A percentile compares a stretch with the other conserved stretches of the same genome.
phyloP scores from a whole-genome alignment of 92 coral and sea anemone genomes.

The Isaurus tuberculatus region DNA sequence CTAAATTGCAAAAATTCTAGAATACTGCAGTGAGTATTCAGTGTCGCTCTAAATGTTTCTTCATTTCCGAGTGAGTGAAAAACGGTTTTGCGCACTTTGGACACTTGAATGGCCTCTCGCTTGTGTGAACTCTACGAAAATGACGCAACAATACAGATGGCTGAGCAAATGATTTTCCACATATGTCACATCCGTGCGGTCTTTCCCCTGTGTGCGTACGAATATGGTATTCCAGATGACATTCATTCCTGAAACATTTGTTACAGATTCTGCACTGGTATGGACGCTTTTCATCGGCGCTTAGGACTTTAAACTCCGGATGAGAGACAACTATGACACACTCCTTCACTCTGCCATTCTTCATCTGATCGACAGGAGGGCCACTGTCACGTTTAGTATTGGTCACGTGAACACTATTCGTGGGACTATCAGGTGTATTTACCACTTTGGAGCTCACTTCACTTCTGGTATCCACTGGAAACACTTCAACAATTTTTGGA shows the following conservation, averaged over 20 bases:
- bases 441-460: neutral
- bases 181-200: slow-evolving; percentile 35
- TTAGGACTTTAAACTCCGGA: slow-evolving; percentile 27
- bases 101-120: slow-evolving; percentile 45
- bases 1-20: neutral
- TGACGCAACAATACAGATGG: slow-evolving; percentile 44
- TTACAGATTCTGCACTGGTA: slow-evolving; percentile 36
- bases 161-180: slow-evolving; percentile 37
- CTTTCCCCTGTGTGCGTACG: slow-evolving; percentile 48
- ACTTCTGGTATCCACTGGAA: neutral
- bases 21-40: neutral
- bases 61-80: slow-evolving; percentile 41
- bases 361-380: neutral
- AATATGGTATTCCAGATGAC: slow-evolving; percentile 44
- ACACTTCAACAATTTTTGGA: neutral
- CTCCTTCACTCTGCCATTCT: neutral
- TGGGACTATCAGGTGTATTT: neutral
- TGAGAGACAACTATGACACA: neutral
- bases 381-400: neutral
- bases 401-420: neutral
- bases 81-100: slow-evolving; percentile 30
- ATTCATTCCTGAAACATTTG: slow-evolving; percentile 42
- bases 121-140: slow-evolving; percentile 38
- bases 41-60: slow-evolving; percentile 39
- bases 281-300: slow-evolving; percentile 31